phyloP scores from a whole-genome alignment of 2,888 invertebrate species.

The Diploptera punctata region DNA sequence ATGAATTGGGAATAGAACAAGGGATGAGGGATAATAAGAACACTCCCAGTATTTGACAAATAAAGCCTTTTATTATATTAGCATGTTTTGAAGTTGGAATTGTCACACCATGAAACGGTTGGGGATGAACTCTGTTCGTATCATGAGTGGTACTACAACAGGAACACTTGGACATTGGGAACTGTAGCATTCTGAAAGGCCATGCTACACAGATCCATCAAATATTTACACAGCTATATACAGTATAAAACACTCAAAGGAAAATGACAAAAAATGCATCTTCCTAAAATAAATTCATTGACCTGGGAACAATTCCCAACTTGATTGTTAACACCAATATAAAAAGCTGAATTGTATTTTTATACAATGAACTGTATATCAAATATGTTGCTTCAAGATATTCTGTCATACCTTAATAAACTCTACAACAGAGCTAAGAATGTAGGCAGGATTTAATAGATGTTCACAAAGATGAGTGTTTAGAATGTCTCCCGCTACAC shows the following conservation, averaged over 20 bases:
- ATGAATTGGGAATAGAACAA: no score
- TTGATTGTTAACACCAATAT: constrained; percentile 36
- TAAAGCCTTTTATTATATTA: constrained; percentile 43
- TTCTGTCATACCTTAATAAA: constrained; percentile 1
- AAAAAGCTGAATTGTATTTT: constrained; percentile 39
- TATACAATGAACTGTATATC: constrained; percentile 26
- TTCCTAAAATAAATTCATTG: constrained; percentile 26
- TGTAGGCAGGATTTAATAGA: constrained; percentile 35
- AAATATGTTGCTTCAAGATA: constrained; percentile 21
- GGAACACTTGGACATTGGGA: constrained; percentile 23
- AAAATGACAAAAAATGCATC: constrained; percentile 35
- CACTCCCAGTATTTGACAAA: constrained; percentile 38
- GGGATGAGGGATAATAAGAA: neutral
- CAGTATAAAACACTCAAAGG: constrained; percentile 44
- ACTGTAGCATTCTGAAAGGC: constrained; percentile 9
- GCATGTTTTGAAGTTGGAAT: constrained; percentile 25
- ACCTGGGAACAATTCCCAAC: neutral
- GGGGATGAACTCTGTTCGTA: neutral
- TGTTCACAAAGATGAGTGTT: constrained; percentile 20
- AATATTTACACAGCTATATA: constrained; percentile 42
- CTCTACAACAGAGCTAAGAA: constrained; percentile 31
- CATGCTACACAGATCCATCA: constrained; percentile 16
- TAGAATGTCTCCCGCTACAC: constrained; percentile 26
- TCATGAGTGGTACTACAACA: neutral
- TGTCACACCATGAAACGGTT: constrained; percentile 12